Base-by-base conservation (phyloP, 2,113 vertebrate genomes). In the Tetraodon nigroviridis region DNA sequence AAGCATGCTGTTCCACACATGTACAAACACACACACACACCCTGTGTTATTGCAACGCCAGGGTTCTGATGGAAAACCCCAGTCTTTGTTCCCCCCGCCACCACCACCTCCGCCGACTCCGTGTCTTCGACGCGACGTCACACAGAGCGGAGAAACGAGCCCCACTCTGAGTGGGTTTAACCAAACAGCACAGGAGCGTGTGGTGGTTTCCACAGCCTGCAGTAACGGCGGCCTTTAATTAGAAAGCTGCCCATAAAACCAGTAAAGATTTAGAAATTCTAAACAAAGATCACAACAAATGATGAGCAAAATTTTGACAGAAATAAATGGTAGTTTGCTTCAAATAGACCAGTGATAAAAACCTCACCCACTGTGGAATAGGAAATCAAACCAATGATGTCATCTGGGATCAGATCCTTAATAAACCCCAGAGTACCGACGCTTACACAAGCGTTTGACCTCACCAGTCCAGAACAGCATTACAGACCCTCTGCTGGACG, bases 11-110 rank as follows among this genome's bases (percentile, higher is more conserved):
- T 1, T n/a, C 15, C 65, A 51, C 58, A 71, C 63, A 62, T 13
- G n/a, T 3, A 57, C 21, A 40, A 19, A 55, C 51, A 61, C 42
- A 58, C 21, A 51, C 32, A 67, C 64, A 37, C 56, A 24, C 50
- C 5, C 29, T 2, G 21, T 73, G 51, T 76, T 76, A 20, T 76
- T 73, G 57, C 18, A 78, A 58, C 61, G 67, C 27, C 18, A 21
- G 47, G 58, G 53, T 56, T 44, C 53, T 51, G 50, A 29, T 70
- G 81, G 76, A 77, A 81, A 78, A 50, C 51, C 67, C 61, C 56
- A 56, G 50, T 32, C 71, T 79, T 79, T 79, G 71, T 81, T 78
- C 82, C 71, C 2, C n/a, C n/a, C n/a, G n/a, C n/a, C 5, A 20
- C 41, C 63, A 58, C 71, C 74, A 41, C 63, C 59, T 69, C 73